Percentiles rank a stretch among this genome's conserved stretches.
Evolutionary conservation across 1,140 invertebrate genomes (phyloP).

Genomic region (Aporrectodea caliginosa): DNA sequence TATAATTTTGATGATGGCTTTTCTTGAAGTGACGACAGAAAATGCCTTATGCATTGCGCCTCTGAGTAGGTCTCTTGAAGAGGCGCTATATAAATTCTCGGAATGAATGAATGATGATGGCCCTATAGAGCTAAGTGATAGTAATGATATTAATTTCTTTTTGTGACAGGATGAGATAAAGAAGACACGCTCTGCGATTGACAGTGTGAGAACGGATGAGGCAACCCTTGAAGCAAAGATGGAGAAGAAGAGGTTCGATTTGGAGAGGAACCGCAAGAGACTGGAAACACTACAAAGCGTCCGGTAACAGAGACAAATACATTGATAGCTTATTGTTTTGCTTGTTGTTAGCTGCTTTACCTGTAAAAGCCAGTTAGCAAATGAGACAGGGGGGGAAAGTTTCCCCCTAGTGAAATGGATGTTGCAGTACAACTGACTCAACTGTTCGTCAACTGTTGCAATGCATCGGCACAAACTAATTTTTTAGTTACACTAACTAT

Average conservation of each 20-base stretch:
- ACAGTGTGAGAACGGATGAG: constrained; percentile 79
- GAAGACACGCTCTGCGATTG: constrained; percentile 70
- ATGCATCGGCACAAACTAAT: too few species aligned
- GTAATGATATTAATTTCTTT: too few species aligned
- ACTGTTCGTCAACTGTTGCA: neutral
- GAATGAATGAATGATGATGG: too few species aligned
- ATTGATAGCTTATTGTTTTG: neutral
- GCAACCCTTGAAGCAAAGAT: constrained; percentile 84
- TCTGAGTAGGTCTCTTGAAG: too few species aligned
- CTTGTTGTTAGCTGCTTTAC: neutral
- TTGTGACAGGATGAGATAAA: constrained; percentile 67
- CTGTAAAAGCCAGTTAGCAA: neutral
- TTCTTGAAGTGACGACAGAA: too few species aligned
- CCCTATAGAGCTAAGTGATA: too few species aligned
- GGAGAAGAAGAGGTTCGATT: constrained; percentile 80
- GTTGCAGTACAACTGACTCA: neutral
- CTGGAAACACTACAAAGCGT: constrained; percentile 86
- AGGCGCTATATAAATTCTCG: too few species aligned
- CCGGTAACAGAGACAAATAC: constrained; percentile 57
- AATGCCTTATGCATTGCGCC: too few species aligned
- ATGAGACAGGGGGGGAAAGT: neutral
- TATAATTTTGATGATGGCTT: too few species aligned
- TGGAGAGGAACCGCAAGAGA: constrained; percentile 88
- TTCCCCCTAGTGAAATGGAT: neutral
- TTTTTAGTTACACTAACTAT: too few species aligned